Evolutionary conservation across 2,888 invertebrate species (phyloP).

Genomic region (Pherbina coryleti): DNA sequence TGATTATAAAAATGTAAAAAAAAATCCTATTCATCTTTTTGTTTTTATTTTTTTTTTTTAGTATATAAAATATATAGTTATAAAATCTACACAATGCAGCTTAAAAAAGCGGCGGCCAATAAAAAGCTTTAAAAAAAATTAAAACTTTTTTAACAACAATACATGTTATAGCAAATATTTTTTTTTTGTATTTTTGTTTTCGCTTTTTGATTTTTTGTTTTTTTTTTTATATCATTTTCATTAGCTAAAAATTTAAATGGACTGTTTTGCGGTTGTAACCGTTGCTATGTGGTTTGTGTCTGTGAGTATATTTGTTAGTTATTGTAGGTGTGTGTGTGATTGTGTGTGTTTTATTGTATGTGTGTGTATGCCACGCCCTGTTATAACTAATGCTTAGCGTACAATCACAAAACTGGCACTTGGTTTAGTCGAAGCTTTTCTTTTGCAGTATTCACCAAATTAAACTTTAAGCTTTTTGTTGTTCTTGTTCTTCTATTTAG

Average conservation of each 20-base stretch:
- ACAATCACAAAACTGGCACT: constrained; percentile 48
- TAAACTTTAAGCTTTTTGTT: constrained; percentile 11
- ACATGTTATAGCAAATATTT: constrained; percentile 1
- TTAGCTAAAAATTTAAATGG: constrained; percentile 30
- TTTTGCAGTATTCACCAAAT: neutral
- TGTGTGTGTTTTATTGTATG: constrained; percentile 2
- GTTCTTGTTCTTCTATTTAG: constrained; percentile 19
- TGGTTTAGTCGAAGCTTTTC: constrained; percentile 4
- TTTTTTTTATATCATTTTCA: neutral
- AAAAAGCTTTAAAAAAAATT: constrained; percentile 27
- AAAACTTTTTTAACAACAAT: constrained; percentile 10
- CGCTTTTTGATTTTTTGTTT: neutral
- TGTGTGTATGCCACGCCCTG: constrained; percentile 33
- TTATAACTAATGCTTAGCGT: constrained; percentile 20
- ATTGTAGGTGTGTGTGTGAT: neutral
- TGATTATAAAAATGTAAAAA: neutral
- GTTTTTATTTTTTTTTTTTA: neutral
- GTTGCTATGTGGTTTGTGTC: neutral
- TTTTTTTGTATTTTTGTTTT: neutral
- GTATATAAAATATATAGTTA: constrained; percentile 16
- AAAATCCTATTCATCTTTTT: neutral
- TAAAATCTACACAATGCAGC: constrained; percentile 30
- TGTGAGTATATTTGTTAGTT: neutral
- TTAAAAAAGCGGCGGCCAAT: constrained; percentile 15
- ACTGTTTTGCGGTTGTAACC: constrained; percentile 15